A percentile compares a stretch with the other conserved stretches of the same genome.
Conservation (phyloP, 2,797 vertebrate genomes). For the Gymnothorax javanicus region DNA sequence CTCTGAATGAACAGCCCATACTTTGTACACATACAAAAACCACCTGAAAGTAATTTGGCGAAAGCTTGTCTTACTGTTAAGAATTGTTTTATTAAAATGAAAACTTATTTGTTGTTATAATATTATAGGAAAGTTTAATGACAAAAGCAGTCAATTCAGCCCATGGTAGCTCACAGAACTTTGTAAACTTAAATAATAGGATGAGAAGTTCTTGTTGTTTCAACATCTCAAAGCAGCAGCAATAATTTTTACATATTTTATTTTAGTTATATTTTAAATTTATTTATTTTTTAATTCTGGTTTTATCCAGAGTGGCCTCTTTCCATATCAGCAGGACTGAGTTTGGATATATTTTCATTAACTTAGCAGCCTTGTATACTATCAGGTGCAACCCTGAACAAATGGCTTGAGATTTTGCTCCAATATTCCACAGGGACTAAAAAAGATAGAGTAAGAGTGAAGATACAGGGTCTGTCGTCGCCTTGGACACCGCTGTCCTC, state of each 20-base stretch:
- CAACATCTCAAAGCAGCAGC: constrained; percentile 4
- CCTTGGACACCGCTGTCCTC: not conserved
- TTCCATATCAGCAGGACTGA: constrained; percentile 20
- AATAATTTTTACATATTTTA: not conserved
- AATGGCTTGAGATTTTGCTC: constrained; percentile 7
- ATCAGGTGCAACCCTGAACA: not conserved
- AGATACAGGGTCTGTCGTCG: not conserved
- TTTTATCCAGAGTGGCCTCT: not conserved
- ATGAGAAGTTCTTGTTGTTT: not conserved
- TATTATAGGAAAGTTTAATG: not conserved
- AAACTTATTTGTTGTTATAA: not conserved
- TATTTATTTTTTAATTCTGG: not conserved
- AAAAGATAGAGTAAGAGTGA: not conserved
- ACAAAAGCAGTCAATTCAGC: not conserved
- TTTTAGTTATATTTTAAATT: too few relatives aligned
- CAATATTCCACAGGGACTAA: not conserved
- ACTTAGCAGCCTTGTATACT: constrained; percentile 24
- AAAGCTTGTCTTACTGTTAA: not conserved
- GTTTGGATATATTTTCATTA: not conserved
- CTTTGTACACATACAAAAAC: not conserved
- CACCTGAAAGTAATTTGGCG: not conserved
- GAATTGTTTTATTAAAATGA: not conserved
- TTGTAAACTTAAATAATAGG: not conserved
- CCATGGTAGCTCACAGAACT: not conserved
- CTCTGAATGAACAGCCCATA: not conserved